Conservation (phyloP, 2,113 vertebrate genomes). For the Amphiprion ocellaris region DNA sequence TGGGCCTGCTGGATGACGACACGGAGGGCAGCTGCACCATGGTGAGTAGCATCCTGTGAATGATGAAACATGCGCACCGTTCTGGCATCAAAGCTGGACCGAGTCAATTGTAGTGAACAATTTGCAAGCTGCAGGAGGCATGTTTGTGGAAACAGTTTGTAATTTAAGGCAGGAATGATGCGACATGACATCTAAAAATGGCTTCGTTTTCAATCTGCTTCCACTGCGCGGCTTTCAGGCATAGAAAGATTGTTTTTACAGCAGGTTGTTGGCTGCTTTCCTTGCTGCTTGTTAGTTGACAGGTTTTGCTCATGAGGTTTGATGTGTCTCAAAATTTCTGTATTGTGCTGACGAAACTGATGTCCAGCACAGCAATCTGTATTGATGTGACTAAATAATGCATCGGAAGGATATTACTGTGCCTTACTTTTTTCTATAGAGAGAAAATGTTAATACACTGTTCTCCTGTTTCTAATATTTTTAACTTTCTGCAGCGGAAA, state of each 20-base stretch:
- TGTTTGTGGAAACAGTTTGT: neutral
- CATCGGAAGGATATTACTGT: neutral
- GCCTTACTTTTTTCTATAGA: neutral
- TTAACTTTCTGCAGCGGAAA: neutral
- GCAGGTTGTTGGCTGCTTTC: neutral
- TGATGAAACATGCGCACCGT: constrained; percentile 30
- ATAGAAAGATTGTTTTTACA: neutral
- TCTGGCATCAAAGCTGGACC: constrained; percentile 34
- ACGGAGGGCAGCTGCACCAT: constrained; percentile 88
- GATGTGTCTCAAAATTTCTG: neutral
- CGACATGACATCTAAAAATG: constrained; percentile 30
- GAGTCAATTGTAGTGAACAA: neutral
- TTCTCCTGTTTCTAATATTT: neutral
- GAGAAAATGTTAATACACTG: neutral
- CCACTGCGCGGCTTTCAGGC: neutral
- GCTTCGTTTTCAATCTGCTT: constrained; percentile 3
- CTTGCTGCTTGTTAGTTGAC: neutral
- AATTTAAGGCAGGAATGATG: constrained; percentile 7
- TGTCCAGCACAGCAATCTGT: neutral
- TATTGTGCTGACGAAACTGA: neutral
- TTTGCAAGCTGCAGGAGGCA: constrained; percentile 19
- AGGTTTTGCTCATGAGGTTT: constrained; percentile 23
- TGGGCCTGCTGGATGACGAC: constrained; percentile 92
- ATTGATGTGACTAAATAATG: neutral
- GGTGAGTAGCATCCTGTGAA: constrained; percentile 85